Base-by-base conservation (phyloP, 2,113 vertebrate genomes). In the Catharus fuscescens region DNA sequence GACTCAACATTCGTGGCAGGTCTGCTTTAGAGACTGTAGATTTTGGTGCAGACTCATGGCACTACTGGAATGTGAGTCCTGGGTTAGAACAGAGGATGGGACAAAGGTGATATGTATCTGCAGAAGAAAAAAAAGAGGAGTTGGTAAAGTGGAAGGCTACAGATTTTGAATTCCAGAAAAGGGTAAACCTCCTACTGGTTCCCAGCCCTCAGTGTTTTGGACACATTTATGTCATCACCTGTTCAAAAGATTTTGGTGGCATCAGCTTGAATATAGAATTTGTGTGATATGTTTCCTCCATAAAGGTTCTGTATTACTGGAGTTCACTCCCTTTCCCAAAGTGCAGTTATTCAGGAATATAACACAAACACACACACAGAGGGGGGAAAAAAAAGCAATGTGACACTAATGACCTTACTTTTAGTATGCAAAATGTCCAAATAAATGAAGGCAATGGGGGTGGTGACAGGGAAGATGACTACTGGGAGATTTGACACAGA, bases 401-500 rank as follows among this genome's bases (percentile, higher is more conserved):
- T 94, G 95, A 60, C 67, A 86, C 48, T 83, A 85, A 92, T 85
- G 74, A 87, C 78, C 81, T 96, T 71, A 92, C 67, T 94, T 93
- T 47, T 54, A 74, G 64, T 29, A 91, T 31, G 59, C 52, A 77
- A 91, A 97, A 88, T 65, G 70, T 28, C 69, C 86, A 96, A 70
- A 86, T 80, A 94, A 76, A 72, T 19, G 24, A 92, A 81, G 40
- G 15, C 62, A 32, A 7, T 34, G 69, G n/a, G 40, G 44, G 25
- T 71, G 48, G 64, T 0, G 8, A 32, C 67, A 70, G 95, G 88
- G 95, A 94, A 88, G 81, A 85, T 92, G 93, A 96, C 42, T 97
- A 23, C 56, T 93, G 92, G 86, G 94, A 97, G 85, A 57, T 72
- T 44, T 97, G 96, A 93, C 93, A 93, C 80, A 96, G 96, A 94